Conservation (phyloP, 2,113 vertebrate genomes). For the Ictidomys tridecemlineatus region DNA sequence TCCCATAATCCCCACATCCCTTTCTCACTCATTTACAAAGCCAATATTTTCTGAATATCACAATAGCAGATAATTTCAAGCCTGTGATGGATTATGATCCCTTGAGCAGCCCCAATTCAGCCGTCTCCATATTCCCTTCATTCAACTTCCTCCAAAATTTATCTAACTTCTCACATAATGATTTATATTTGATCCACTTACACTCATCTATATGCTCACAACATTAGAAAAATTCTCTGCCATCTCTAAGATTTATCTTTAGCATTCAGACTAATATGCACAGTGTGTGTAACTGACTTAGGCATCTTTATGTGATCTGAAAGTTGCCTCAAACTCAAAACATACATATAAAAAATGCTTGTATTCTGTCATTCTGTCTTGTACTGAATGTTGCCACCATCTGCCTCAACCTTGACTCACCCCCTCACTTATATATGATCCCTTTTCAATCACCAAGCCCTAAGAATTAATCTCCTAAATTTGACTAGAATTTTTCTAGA, state of each 20-base stretch:
- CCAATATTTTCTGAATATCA: neutral
- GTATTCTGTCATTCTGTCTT: neutral
- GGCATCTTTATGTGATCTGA: neutral
- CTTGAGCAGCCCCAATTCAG: neutral
- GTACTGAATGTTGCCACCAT: neutral
- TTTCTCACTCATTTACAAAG: slow-evolving; percentile 14
- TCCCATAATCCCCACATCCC: neutral
- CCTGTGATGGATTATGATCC: neutral
- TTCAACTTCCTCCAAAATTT: neutral
- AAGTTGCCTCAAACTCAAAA: neutral
- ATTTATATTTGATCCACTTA: neutral
- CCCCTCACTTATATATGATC: neutral
- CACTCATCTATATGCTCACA: neutral
- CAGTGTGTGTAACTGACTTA: neutral
- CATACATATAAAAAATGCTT: neutral
- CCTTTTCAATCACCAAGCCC: neutral
- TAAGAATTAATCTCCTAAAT: neutral
- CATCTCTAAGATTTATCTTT: neutral
- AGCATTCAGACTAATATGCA: neutral
- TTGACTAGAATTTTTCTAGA: neutral
- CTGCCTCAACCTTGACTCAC: neutral
- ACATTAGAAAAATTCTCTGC: neutral
- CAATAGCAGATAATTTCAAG: neutral
- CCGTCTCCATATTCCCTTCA: neutral
- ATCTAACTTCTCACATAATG: neutral